Conservation (phyloP, 2,797 vertebrate species). For the Liasis olivaceus region DNA sequence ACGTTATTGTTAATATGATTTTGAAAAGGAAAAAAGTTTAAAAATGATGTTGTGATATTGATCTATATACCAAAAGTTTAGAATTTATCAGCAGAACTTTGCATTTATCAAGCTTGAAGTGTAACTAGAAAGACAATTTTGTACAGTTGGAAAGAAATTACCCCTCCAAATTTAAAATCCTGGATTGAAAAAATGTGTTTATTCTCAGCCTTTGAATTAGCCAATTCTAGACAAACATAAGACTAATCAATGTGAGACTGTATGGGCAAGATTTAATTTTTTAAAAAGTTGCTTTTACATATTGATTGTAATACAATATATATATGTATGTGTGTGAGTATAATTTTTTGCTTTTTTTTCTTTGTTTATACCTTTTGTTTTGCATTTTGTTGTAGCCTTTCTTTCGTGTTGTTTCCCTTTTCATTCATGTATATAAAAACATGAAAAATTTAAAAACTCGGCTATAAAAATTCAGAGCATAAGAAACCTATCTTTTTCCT, state of each 20-base stretch:
- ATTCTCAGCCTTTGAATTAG: neutral
- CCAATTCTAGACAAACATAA: neutral
- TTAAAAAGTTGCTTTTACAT: neutral
- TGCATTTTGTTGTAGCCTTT: neutral
- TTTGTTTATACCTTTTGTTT: neutral
- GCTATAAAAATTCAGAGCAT: neutral
- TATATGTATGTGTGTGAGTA: neutral
- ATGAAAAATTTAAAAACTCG: neutral
- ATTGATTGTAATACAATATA: neutral
- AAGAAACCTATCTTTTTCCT: neutral
- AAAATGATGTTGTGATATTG: neutral
- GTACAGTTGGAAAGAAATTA: neutral
- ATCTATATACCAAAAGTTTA: neutral
- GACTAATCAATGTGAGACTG: neutral
- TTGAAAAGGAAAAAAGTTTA: neutral
- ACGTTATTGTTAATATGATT: neutral
- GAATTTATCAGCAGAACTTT: neutral
- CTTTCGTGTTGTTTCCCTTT: neutral
- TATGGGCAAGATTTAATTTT: neutral
- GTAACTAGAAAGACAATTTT: neutral
- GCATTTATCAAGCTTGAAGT: neutral
- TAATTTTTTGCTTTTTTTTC: neutral
- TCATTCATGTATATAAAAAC: neutral
- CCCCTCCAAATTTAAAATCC: neutral
- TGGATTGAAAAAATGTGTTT: neutral